Evolutionary conservation across 2,888 invertebrate genomes (phyloP), one percentile per base, ranked within the genome.

Genomic region (Oscheius sp.): DNA sequence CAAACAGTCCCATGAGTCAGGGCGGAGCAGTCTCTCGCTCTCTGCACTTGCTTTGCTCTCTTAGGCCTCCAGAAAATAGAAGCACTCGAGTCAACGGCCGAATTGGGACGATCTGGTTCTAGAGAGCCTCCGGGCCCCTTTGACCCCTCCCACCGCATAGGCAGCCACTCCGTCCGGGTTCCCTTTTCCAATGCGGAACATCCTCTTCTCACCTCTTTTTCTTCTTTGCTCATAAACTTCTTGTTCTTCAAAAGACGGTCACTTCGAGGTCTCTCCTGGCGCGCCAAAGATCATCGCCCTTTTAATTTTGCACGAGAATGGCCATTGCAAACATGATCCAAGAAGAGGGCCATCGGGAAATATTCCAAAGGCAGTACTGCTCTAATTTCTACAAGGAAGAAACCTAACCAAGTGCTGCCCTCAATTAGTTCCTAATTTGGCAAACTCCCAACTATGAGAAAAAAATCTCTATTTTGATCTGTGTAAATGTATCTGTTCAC

Each of bases 1-100:
- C 66, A 66, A 66, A 66, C 66, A 66, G 66, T 66, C 66, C 43
- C 52, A 66, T 66, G 66, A 66, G 66, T 66, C 66, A 66, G 66
- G 45, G 61, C 52, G 49, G 66, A 64, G 52, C 52, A 49, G 66
- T 52, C 66, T 29, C 27, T 66, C 13, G 29, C 18, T 52, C 52
- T 66, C 66, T 66, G 43, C 52, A 9, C 21, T 7, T 18, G 49
- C 25, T 49, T n/a, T 52, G 49, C 35, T 52, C 66, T 66, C 52
- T 49, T n/a, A n/a, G 18, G 52, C 27, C 52, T 66, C 66, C 66
- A 66, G 66, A 66, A 66, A 66, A 66, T 66, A 66, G 66, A 49
- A 66, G 66, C 66, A 66, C 66, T 66, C 66, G 66, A 66, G 29
- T 52, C 52, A 45, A 61, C 61, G 45, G 61, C 61, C 66, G 66